These are phyloP conservation scores for Epinephelus lanceolatus DNA, from an alignment of 2,113 vertebrate genomes.

Conservation along the genomic window DNA sequence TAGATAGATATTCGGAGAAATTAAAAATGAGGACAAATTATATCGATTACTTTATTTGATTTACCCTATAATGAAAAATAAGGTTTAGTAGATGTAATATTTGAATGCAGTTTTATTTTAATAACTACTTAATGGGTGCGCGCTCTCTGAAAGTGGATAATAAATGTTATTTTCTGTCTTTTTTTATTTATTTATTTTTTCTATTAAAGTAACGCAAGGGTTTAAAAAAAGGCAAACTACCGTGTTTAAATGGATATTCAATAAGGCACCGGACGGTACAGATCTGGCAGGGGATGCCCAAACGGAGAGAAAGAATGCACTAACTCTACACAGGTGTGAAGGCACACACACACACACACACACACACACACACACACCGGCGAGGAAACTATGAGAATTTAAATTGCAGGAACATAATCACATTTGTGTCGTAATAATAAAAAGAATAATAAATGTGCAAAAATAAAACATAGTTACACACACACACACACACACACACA, in stretches of 20 bases:
- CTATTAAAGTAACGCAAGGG: not conserved
- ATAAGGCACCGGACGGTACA: not conserved
- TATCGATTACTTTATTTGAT: not conserved
- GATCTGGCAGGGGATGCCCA: not conserved
- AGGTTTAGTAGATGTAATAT: not conserved
- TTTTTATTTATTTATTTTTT: not conserved
- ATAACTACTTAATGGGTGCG: not conserved
- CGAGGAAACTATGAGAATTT: not conserved
- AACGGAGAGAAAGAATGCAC: not conserved
- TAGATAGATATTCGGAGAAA: not conserved
- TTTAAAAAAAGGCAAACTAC: not conserved
- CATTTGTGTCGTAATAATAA: not conserved
- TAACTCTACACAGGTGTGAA: not conserved
- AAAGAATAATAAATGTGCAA: not conserved
- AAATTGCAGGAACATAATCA: not conserved
- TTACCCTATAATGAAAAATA: not conserved
- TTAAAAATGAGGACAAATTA: not conserved
- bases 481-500: slow-evolving; percentile 7
- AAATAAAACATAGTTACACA: not conserved
- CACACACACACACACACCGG: not conserved
- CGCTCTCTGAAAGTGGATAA: not conserved
- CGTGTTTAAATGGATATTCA: slow-evolving; percentile 11
- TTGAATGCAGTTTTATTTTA: not conserved
- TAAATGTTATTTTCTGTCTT: not conserved
- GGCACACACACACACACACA: not conserved